These are phyloP conservation scores for Apteryx owenii DNA, from an alignment of 2,113 vertebrate species.

Conservation along the genomic window DNA sequence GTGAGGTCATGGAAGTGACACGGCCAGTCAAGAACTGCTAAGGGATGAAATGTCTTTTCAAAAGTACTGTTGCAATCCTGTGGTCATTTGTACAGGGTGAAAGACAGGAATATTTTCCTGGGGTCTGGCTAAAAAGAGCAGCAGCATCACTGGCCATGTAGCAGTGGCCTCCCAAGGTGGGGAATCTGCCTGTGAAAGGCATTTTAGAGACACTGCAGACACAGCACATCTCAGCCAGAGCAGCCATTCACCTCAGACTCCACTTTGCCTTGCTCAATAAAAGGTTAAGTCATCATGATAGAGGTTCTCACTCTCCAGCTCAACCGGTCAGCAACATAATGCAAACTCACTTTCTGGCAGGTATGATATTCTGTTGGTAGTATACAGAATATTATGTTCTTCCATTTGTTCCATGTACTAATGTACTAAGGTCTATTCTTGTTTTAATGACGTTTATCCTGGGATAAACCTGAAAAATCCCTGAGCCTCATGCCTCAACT, in stretches of 20 bases:
- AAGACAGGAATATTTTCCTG: neutral
- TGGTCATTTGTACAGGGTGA: neutral
- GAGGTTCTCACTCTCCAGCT: neutral
- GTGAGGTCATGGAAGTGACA: neutral
- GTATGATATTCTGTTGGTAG: neutral
- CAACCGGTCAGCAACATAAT: neutral
- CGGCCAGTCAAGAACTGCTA: neutral
- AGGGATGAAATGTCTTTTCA: neutral
- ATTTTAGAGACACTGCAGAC: neutral
- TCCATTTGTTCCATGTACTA: neutral
- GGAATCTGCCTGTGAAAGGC: neutral
- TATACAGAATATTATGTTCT: neutral
- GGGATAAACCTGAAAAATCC: neutral
- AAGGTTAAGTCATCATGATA: accelerated
- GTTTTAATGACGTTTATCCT: neutral
- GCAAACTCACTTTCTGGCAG: neutral
- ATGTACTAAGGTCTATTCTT: neutral
- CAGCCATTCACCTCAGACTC: neutral
- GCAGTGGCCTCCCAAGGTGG: neutral
- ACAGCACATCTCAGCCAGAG: neutral
- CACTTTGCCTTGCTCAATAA: accelerated
- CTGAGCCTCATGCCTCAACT: neutral
- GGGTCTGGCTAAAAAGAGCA: neutral
- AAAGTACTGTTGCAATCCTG: neutral
- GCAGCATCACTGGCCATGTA: neutral